Evolutionary conservation across 37 sponge, comb jelly and placozoan genomes (phyloP).

Genomic region (Bolinopsis microptera): DNA sequence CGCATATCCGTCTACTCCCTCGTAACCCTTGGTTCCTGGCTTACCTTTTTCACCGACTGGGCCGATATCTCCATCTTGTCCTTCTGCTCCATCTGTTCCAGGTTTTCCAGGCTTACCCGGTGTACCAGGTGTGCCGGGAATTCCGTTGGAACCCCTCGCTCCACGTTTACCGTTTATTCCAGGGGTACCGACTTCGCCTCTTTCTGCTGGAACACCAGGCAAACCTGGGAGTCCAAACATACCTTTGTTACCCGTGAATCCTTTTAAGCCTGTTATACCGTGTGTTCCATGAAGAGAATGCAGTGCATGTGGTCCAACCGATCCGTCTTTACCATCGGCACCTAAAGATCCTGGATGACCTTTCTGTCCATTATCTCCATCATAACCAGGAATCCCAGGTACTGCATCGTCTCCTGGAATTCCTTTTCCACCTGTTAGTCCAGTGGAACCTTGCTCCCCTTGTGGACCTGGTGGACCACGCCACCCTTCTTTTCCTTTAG

Average conservation of each 20-base stretch:
- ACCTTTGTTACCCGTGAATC: neutral
- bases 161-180: neutral
- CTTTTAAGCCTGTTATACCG: neutral
- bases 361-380: neutral
- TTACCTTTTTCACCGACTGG: constrained; percentile 3
- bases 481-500: constrained; percentile 14
- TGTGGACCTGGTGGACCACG: neutral
- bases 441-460: neutral
- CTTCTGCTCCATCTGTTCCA: constrained; percentile 40
- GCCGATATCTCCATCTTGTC: neutral
- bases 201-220: neutral
- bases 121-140: neutral
- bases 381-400: constrained; percentile 2
- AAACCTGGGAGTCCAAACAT: constrained; percentile 27
- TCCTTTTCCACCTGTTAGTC: neutral
- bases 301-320: neutral
- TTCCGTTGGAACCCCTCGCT: neutral
- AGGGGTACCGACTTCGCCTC: neutral
- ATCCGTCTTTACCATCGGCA: neutral
- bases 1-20: constrained; percentile 43
- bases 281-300: neutral
- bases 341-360: constrained; percentile 7
- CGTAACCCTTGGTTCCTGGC: neutral
- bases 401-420: neutral
- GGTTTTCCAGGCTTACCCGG: constrained; percentile 25